Base-by-base conservation (phyloP, 1,140 invertebrate genomes). In the Heterodera schachtii region DNA sequence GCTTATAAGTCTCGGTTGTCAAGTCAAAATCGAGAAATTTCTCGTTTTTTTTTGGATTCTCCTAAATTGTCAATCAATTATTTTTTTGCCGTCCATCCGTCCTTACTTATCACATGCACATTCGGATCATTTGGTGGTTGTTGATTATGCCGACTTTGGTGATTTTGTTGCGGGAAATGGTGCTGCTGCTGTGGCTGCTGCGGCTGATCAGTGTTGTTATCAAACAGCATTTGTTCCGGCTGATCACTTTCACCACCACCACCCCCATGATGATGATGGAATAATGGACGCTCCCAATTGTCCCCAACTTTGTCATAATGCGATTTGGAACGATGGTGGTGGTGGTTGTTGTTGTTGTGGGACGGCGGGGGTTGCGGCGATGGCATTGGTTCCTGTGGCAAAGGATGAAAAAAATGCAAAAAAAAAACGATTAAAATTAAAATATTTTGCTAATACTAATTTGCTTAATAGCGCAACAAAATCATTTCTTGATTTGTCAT, bases 31-130 rank as follows among this genome's bases (percentile, higher is more conserved):
- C 49, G 49, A 52, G 6, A 52, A 11, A 52, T 52, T 8, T 11
- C 2, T 6, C 57, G 1, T 19, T 60, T 60, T 60, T 19, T 16
- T 16, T 60, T 60, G 1, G 11, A 60, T 16, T 71, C 41, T 31
- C 19, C 2, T 19, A 41, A 41, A 11, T 31, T 71, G 3, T 11
- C 19, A 46, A 41, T 31, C 31, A 31, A 31, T 31, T 31, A 31
- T 31, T 31, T 31, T 31, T 31, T 31, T 31, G 31, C 31, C 31
- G 31, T 31, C 31, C 9, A 1, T 71, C 44, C 44, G n/a, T 69
- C 19, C 69, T 31, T 46, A 71, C 69, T 71, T 41, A 71, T 71
- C n/a, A 71, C 69, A 19, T 71, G 69, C 69, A 71, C 69, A 71
- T 71, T 71, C 44, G 69, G 69, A 46, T 71, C 69, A 71, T 71